Conservation (phyloP, 2,797 vertebrate species). For the Phrynocephalus vlangalii region DNA sequence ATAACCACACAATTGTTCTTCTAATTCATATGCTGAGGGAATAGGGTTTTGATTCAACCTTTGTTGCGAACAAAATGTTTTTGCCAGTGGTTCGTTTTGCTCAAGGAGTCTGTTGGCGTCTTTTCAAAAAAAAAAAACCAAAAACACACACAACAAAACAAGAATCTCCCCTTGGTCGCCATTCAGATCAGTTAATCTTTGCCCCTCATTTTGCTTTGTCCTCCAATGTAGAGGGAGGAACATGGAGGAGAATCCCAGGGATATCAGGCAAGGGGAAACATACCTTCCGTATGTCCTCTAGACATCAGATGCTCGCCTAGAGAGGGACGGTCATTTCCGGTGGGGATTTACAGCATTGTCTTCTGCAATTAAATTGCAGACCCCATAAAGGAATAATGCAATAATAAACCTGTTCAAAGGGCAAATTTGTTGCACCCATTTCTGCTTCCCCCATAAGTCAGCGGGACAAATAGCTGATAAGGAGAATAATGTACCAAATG, state of each 20-base stretch:
- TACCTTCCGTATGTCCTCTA: conserved; percentile 68
- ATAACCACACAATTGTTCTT: conserved; percentile 84
- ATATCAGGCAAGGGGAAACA: conserved; percentile 64
- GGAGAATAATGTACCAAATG: conserved; percentile 67
- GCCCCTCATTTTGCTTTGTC: conserved; percentile 64
- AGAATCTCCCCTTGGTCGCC: conserved; percentile 36
- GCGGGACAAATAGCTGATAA: conserved; percentile 76
- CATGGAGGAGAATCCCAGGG: conserved; percentile 40
- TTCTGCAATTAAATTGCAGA: conserved; percentile 73
- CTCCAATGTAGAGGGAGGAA: conserved; percentile 69
- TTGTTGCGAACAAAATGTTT: conserved; percentile 75
- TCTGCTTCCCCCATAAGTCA: conserved; percentile 74
- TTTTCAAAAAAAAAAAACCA: conserved; percentile 74
- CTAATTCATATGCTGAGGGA: conserved; percentile 80
- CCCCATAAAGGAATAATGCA: conserved; percentile 77
- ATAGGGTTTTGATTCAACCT: conserved; percentile 81
- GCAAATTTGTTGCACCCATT: conserved; percentile 73
- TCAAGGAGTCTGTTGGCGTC: conserved; percentile 73
- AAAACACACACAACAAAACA: too few species aligned
- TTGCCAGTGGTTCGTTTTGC: conserved; percentile 72
- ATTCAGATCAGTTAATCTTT: conserved; percentile 71
- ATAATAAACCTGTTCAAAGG: conserved; percentile 77
- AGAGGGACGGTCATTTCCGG: conserved; percentile 63
- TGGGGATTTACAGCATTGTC: conserved; percentile 80
- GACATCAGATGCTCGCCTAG: conserved; percentile 60